Conservation (phyloP, 2,888 invertebrate genomes). For the Leptodirus hochenwartii region DNA sequence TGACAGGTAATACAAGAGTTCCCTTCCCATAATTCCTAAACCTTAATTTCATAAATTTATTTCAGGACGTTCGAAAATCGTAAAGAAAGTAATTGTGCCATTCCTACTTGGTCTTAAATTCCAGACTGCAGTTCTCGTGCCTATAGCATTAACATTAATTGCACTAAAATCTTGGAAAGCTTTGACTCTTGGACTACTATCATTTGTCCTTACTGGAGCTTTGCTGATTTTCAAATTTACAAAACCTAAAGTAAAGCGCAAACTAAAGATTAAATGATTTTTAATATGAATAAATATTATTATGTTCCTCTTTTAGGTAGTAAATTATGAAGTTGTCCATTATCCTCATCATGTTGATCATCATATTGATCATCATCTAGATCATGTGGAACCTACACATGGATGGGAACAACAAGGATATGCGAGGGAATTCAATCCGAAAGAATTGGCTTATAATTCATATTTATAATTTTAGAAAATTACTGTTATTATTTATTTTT, state of each 20-base stretch:
- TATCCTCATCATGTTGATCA: slow-evolving; percentile 44
- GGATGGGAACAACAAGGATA: slow-evolving; percentile 39
- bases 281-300: slow-evolving; percentile 4
- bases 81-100: slow-evolving; percentile 69
- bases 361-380: slow-evolving; percentile 41
- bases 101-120: slow-evolving; percentile 74
- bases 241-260: slow-evolving; percentile 48
- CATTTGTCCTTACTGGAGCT: slow-evolving; percentile 68
- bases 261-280: slow-evolving; percentile 3
- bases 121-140: slow-evolving; percentile 69
- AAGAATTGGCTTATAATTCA: slow-evolving; percentile 35
- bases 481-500: slow-evolving; percentile 12
- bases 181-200: slow-evolving; percentile 64
- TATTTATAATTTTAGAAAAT: slow-evolving; percentile 5
- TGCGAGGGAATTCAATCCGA: slow-evolving; percentile 37
- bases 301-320: slow-evolving; percentile 27
- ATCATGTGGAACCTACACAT: slow-evolving; percentile 29
- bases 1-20: slow-evolving; percentile 23
- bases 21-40: not conserved
- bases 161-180: slow-evolving; percentile 85
- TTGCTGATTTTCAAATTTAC: slow-evolving; percentile 75
- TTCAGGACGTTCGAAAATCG: slow-evolving; percentile 50
- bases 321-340: slow-evolving; percentile 76
- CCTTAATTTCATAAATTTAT: slow-evolving; percentile 14
- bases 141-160: slow-evolving; percentile 61